Percentiles rank a stretch among this genome's conserved stretches.
Evolutionary conservation across 2,888 invertebrate genomes (phyloP).

Genomic region (Flexamia atlantica): DNA sequence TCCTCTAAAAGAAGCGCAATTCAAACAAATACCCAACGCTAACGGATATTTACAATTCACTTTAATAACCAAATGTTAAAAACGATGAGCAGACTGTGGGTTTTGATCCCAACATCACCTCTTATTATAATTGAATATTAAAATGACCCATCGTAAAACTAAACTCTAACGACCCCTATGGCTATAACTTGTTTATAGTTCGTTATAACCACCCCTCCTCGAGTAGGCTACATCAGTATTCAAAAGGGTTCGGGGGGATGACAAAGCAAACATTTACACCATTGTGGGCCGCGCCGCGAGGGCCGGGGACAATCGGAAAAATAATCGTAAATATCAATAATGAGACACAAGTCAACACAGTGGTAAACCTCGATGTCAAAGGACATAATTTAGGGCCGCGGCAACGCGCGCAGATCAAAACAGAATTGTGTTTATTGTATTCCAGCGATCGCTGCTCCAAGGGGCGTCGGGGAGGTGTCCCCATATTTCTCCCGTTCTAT

Average conservation of each 20-base stretch:
- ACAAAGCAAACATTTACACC: conserved; percentile 48
- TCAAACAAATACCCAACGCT: too few relatives aligned
- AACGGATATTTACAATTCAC: too few relatives aligned
- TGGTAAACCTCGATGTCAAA: conserved; percentile 39
- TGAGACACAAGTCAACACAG: conserved; percentile 53
- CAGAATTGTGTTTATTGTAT: conserved; percentile 17
- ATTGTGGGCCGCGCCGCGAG: not conserved
- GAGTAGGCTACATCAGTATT: conserved; percentile 15
- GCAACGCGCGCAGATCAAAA: conserved; percentile 13
- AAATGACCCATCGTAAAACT: not conserved
- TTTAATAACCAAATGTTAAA: too few relatives aligned
- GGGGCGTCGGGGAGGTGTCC: not conserved
- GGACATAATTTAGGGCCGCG: conserved; percentile 27
- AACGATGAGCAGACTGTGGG: too few relatives aligned
- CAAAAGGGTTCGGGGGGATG: conserved; percentile 31
- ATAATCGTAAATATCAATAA: conserved; percentile 54
- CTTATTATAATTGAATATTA: too few relatives aligned
- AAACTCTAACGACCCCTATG: not conserved
- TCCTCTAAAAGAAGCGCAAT: too few relatives aligned
- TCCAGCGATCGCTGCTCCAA: not conserved
- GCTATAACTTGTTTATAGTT: not conserved
- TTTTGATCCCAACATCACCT: too few relatives aligned
- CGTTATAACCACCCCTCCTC: not conserved
- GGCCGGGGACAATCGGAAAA: conserved; percentile 21
- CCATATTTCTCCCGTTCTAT: not conserved